Evolutionary conservation across 2,797 vertebrate genomes (phyloP), one percentile per base, ranked within the genome.

Genomic region (Selene dorsalis): DNA sequence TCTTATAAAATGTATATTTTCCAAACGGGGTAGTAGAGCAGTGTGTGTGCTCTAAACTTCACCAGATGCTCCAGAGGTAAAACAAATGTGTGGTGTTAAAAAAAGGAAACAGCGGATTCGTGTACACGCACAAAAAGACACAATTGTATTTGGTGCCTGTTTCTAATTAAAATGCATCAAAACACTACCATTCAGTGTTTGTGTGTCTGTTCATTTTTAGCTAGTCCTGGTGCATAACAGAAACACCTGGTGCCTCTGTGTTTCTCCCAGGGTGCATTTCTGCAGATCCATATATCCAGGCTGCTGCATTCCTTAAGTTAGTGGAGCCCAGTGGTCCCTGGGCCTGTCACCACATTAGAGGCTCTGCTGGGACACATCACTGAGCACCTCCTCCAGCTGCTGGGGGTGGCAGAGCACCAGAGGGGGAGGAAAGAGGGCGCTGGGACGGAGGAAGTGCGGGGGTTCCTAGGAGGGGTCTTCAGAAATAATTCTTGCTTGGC

Each of bases 261-360:
- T 73, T 83, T 87, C 85, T 85, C 84, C 78, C 85, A 83, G 81
- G 69, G 83, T 86, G 81, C 86, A 82, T 81, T 85, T 85, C 76
- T 86, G 79, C 75, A 83, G 75, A 83, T 81, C 89, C 84, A 86
- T 80, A 81, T 77, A 77, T 84, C 69, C 64, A 52, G 62, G 65
- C 73, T 41, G 80, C 78, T 77, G 70, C 79, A 77, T 89, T 93
- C 90, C 87, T 89, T 73, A 52, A 55, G 92, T 83, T 80, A 88
- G 80, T 69, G 87, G 68, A 89, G 77, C 77, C 78, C 71, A 86
- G 81, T 75, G 71, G 90, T 91, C 87, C 83, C 82, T 18, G 8
- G 70, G 76, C 78, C 81, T 93, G 91, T 93, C 92, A 88, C 93
- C 92, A 92, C 88, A 89, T 92, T 90, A 92, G 82, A 89, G 84